A percentile compares a stretch with the other conserved stretches of the same genome.
phyloP scores from a whole-genome alignment of 2,888 invertebrate genomes.

The Tachina lurida region DNA sequence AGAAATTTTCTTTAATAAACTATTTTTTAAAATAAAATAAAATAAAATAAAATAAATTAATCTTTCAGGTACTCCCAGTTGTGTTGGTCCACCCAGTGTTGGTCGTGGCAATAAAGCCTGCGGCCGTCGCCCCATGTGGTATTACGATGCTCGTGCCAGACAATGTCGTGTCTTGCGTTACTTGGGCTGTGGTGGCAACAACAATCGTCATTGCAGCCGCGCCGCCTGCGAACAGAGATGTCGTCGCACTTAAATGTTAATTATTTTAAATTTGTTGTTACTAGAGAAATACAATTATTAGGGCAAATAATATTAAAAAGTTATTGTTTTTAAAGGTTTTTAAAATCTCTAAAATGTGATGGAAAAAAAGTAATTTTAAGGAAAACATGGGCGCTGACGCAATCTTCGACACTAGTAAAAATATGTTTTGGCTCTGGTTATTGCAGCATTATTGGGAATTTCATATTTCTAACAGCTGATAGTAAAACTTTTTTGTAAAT shows the following conservation, averaged over 20 bases:
- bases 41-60: neutral
- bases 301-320: too few relatives aligned
- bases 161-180: constrained; percentile 19
- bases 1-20: neutral
- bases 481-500: too few relatives aligned
- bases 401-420: too few relatives aligned
- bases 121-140: neutral
- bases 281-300: too few relatives aligned
- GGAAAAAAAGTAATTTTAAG: too few relatives aligned
- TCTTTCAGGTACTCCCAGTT: neutral
- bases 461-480: too few relatives aligned
- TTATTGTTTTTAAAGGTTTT: too few relatives aligned
- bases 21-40: neutral
- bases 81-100: neutral
- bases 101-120: constrained; percentile 2
- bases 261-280: too few relatives aligned
- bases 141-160: neutral
- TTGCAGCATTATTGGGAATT: too few relatives aligned
- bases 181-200: constrained; percentile 37
- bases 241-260: neutral
- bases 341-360: too few relatives aligned
- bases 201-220: constrained; percentile 25
- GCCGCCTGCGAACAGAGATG: neutral
- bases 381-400: too few relatives aligned
- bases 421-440: too few relatives aligned